Conservation (phyloP, 2,113 vertebrate species). For the Hydrochoerus hydrochaeris region DNA sequence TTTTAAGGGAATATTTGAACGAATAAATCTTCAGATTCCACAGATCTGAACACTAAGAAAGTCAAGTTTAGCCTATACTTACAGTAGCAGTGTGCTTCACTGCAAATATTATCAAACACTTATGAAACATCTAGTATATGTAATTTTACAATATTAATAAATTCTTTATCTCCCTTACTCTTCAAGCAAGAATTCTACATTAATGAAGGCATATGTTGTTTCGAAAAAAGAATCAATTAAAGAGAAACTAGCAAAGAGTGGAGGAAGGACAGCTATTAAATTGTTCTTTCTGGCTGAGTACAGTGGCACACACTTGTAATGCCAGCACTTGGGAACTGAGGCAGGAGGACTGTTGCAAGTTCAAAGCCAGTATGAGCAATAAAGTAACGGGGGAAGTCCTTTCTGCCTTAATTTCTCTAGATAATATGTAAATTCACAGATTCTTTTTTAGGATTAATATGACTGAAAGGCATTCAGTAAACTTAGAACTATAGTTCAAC, state of each 20-base stretch:
- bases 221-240: conserved; percentile 41
- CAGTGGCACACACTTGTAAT: background rate
- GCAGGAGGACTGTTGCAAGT: background rate
- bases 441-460: conserved; percentile 5
- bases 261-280: background rate
- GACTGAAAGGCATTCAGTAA: conserved; percentile 67
- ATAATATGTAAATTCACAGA: conserved; percentile 2
- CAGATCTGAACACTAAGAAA: conserved; percentile 15
- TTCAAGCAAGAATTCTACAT: conserved; percentile 16
- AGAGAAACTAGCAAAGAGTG: background rate
- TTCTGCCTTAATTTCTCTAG: background rate
- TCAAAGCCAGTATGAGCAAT: background rate
- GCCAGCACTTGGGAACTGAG: background rate
- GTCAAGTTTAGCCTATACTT: background rate
- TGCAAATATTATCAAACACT: conserved; percentile 29
- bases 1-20: background rate
- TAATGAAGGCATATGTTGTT: background rate
- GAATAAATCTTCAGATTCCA: conserved; percentile 33
- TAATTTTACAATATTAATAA: background rate
- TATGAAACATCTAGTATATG: background rate
- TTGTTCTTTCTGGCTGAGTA: background rate
- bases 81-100: background rate
- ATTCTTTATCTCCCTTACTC: background rate
- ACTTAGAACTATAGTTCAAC: conserved; percentile 77
- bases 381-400: background rate